phyloP scores from a whole-genome alignment of 2,113 vertebrate genomes.

The Daphoenositta chrysoptera region DNA sequence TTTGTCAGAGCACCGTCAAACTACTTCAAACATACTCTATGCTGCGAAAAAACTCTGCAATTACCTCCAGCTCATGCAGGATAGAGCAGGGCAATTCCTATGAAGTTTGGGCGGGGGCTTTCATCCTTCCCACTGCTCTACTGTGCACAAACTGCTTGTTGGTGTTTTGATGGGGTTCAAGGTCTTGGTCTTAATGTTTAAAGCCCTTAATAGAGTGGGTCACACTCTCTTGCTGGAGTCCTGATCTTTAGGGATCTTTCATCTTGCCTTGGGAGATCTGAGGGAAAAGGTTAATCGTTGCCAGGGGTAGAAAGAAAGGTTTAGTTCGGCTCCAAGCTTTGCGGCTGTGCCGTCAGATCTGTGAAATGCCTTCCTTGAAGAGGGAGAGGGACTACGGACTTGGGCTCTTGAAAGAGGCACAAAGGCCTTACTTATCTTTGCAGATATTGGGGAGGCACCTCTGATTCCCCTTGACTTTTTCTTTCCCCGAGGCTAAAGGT shows the following conservation, averaged over 20 bases:
- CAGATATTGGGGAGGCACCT: neutral
- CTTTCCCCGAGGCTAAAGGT: neutral
- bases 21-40: neutral
- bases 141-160: neutral
- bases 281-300: constrained; percentile 43
- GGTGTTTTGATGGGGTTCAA: constrained; percentile 34
- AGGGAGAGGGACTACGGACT: neutral
- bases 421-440: constrained; percentile 5
- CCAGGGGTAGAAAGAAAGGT: neutral
- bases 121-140: neutral
- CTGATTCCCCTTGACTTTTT: neutral
- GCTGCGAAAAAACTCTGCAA: neutral
- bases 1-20: neutral
- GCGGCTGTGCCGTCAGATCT: neutral
- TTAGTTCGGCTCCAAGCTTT: neutral
- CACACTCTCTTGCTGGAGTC: constrained; percentile 7
- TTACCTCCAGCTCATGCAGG: neutral
- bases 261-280: neutral
- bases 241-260: constrained; percentile 51
- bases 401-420: neutral
- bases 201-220: constrained; percentile 38
- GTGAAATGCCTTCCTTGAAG: neutral
- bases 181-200: neutral
- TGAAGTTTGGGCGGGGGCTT: neutral
- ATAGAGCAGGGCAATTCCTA: neutral